phyloP scores from a whole-genome alignment of 2,113 vertebrate genomes.

The Gallinago undulata region DNA sequence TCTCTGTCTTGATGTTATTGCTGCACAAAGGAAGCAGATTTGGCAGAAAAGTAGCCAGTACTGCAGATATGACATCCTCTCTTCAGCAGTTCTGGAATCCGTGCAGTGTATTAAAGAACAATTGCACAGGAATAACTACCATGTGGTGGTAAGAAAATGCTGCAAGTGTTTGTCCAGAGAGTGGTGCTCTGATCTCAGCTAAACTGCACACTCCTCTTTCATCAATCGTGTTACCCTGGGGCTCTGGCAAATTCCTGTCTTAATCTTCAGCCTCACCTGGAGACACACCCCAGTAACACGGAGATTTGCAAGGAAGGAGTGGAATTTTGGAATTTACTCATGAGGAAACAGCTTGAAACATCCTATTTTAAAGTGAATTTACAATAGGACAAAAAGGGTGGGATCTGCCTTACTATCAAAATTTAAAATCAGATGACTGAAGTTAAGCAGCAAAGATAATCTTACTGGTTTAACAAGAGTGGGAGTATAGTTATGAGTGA shows the following conservation, averaged over 20 bases:
- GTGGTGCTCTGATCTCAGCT: constrained; percentile 45
- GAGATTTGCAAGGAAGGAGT: background rate
- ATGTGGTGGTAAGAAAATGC: background rate
- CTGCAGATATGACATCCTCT: background rate
- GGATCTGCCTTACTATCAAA: background rate
- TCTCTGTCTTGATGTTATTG: background rate
- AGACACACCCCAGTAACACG: background rate
- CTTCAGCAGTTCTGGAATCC: background rate
- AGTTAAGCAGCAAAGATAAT: background rate
- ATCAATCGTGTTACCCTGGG: background rate
- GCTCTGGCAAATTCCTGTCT: background rate
- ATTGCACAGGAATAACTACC: background rate
- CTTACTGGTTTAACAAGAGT: background rate
- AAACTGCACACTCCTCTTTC: background rate
- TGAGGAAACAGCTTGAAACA: background rate
- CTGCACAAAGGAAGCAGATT: background rate
- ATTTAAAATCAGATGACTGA: background rate
- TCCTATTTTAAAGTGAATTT: constrained; percentile 13
- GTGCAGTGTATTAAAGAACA: background rate
- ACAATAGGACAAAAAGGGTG: background rate
- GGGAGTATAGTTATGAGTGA: background rate
- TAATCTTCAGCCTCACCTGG: background rate
- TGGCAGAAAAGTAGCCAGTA: background rate
- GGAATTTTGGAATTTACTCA: constrained; percentile 18
- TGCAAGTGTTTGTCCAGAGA: constrained; percentile 16